Conservation (phyloP, 2,888 invertebrate genomes). For the Tetranychus piercei region DNA sequence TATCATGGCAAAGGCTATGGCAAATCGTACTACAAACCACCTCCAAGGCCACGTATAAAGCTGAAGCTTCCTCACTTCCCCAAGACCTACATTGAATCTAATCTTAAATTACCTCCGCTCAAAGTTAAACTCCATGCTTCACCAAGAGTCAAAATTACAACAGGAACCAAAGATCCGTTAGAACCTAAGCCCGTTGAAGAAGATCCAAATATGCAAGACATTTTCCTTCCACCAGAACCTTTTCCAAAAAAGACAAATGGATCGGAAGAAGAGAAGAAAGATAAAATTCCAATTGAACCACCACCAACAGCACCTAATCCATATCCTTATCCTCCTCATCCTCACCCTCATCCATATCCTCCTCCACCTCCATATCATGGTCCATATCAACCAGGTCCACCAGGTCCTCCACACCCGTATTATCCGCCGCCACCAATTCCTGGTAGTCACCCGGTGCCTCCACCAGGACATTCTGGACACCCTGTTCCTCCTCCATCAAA, state of each 20-base stretch:
- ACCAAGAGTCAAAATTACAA: constrained; percentile 22
- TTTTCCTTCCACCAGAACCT: constrained; percentile 22
- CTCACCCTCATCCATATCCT: constrained; percentile 6
- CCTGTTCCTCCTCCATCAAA: constrained; percentile 7
- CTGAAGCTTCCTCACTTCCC: constrained; percentile 19
- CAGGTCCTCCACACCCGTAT: constrained; percentile 9
- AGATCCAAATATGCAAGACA: constrained; percentile 20
- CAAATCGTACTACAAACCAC: neutral
- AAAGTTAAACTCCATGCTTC: constrained; percentile 21
- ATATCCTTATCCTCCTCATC: neutral
- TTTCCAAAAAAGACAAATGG: constrained; percentile 15
- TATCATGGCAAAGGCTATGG: constrained; percentile 14
- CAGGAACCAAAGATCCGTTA: constrained; percentile 22
- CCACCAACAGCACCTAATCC: neutral
- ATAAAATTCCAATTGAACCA: neutral
- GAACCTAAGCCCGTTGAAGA: constrained; percentile 18
- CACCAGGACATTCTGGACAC: constrained; percentile 9
- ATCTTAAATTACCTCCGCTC: constrained; percentile 19
- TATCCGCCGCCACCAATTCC: constrained; percentile 3
- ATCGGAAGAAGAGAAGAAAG: neutral
- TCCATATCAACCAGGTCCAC: constrained; percentile 1
- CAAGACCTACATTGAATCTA: constrained; percentile 18
- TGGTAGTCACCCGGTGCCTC: constrained; percentile 14
- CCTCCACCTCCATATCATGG: neutral
- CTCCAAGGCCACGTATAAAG: constrained; percentile 15